These are phyloP conservation scores for Chloropsis hardwickii DNA, from an alignment of 2,113 vertebrate genomes.

Conservation along the genomic window DNA sequence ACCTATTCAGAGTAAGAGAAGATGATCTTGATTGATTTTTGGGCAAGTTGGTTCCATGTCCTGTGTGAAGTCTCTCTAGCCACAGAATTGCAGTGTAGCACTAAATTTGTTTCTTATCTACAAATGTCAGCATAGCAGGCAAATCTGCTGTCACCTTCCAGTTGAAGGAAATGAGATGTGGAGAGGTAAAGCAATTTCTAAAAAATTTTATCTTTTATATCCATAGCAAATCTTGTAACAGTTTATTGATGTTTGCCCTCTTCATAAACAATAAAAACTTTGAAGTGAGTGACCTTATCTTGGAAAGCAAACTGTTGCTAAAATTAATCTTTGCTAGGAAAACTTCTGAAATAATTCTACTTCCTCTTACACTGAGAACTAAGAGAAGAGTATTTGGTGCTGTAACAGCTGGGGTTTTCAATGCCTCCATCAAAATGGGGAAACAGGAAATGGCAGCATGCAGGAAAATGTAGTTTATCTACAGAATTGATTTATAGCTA, in stretches of 20 bases:
- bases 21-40: neutral
- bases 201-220: neutral
- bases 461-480: neutral
- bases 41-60: neutral
- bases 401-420: neutral
- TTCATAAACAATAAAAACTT: slow-evolving; percentile 10
- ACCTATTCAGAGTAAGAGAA: neutral
- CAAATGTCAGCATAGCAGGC: neutral
- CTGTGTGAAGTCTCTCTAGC: neutral
- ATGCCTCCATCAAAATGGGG: neutral
- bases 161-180: slow-evolving; percentile 1
- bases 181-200: neutral
- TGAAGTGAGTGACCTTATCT: neutral
- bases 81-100: neutral
- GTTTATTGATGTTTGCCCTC: slow-evolving; percentile 2
- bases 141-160: neutral
- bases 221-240: neutral
- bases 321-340: neutral
- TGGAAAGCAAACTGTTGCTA: slow-evolving; percentile 13
- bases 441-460: slow-evolving; percentile 18
- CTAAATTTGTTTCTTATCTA: slow-evolving; percentile 21
- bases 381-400: neutral
- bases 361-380: slow-evolving; percentile 2
- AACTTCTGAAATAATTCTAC: neutral
- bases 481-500: neutral